These are phyloP conservation scores for Pseudorhiza aurosa DNA, from an alignment of 30 jellyfish, hydroid and myxozoan genomes.

Conservation along the genomic window DNA sequence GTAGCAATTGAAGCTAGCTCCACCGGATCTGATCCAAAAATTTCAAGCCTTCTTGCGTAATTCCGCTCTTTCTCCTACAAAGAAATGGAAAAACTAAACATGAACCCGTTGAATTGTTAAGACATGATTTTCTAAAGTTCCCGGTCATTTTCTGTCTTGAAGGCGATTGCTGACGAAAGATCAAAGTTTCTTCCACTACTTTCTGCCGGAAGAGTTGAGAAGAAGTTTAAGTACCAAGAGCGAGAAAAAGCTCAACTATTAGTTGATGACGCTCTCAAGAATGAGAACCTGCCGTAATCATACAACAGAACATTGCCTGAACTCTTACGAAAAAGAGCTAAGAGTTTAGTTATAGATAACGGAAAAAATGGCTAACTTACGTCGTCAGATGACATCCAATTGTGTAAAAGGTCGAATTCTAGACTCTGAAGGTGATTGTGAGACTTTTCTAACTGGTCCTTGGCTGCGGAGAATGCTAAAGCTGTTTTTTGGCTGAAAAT, in stretches of 20 bases:
- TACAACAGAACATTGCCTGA: not conserved
- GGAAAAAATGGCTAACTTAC: constrained; percentile 15
- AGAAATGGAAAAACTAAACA: too few species aligned
- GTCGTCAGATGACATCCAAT: constrained; percentile 52
- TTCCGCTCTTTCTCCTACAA: constrained; percentile 48
- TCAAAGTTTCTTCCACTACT: too few species aligned
- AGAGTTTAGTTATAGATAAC: not conserved
- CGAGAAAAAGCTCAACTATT: too few species aligned
- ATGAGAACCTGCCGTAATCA: too few species aligned
- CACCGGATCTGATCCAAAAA: constrained; percentile 41
- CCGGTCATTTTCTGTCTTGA: too few species aligned
- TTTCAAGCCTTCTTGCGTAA: constrained; percentile 51
- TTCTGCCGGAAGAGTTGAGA: too few species aligned
- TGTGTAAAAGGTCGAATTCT: constrained; percentile 20
- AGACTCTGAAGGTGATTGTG: constrained; percentile 51
- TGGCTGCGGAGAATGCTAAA: constrained; percentile 28
- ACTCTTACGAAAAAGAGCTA: not conserved
- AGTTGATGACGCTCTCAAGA: too few species aligned
- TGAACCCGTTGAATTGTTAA: too few species aligned
- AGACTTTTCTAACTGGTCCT: constrained; percentile 47
- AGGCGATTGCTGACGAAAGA: too few species aligned
- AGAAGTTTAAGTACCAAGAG: too few species aligned
- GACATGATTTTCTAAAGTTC: too few species aligned
- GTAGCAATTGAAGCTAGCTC: constrained; percentile 3
- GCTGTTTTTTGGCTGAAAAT: not conserved